Base-by-base conservation (phyloP, 1,140 invertebrate species). In the Drosophila carrolli region DNA sequence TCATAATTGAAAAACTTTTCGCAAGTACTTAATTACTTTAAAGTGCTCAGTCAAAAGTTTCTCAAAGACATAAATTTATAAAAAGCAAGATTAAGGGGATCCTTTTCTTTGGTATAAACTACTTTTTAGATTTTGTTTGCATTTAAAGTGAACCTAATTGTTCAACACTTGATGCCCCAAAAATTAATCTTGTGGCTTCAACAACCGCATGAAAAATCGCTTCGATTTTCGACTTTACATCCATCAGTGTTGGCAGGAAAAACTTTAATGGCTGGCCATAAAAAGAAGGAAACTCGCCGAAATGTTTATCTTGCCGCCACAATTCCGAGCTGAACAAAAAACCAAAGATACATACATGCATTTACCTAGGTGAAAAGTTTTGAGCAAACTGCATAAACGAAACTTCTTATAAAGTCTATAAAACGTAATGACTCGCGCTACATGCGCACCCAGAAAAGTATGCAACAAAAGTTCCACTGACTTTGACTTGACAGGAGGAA, bases 361-460 rank as follows among this genome's bases (percentile, higher is more conserved):
- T 74, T 74, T 61, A 14, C 65, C 65, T 66, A 67, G 65, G 68
- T 65, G 57, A 68, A 84, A 88, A 88, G 41, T 88, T 88, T 83
- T 55, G 61, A 77, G 67, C 84, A 67, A 89, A 83, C 80, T 88
- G 83, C 84, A 88, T 88, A 78, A 75, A 54, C 63, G 75, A 73
- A 88, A 88, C 63, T 88, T 88, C 83, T 89, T 88, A 89, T 80
- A 86, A 86, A 88, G 83, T 88, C 83, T 89, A 88, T 88, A 88
- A 88, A 88, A 88, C 67, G 83, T 88, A 88, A 88, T 89, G 84
- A 88, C 83, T 88, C 76, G 83, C 66, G 83, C 84, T 88, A 88
- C 83, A 89, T 77, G 83, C 62, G 75, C 78, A 35, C 79, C 67
- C 66, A 61, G 68, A 75, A 76, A 86, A 78, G 75, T 86, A 86